Percentiles rank a stretch among this genome's conserved stretches.
phyloP scores from a whole-genome alignment of 2,888 invertebrate species.

The Papilio elwesi region DNA sequence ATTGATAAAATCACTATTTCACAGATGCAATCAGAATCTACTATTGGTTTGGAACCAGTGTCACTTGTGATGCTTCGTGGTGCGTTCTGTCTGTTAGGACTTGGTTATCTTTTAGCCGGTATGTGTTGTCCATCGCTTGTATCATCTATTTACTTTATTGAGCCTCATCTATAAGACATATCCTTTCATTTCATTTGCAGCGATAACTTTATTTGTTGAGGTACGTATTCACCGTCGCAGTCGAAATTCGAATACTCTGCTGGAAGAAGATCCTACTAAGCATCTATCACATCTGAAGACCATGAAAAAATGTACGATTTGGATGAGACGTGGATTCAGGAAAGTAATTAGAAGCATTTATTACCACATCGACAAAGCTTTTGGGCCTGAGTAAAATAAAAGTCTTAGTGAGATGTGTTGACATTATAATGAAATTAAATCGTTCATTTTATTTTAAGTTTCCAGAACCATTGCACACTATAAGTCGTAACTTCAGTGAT shows the following conservation, averaged over 20 bases:
- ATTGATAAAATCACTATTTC: slow-evolving; percentile 40
- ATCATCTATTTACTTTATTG: background rate
- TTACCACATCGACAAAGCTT: slow-evolving; percentile 60
- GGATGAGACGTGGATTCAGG: slow-evolving; percentile 48
- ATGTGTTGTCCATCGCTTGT: slow-evolving; percentile 29
- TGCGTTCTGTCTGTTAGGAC: slow-evolving; percentile 87
- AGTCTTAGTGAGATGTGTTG: no score
- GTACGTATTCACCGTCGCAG: slow-evolving; percentile 63
- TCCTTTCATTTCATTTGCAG: slow-evolving; percentile 17
- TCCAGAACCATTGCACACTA: no score
- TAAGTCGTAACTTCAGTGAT: no score
- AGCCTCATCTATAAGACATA: background rate
- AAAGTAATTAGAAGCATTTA: slow-evolving; percentile 49
- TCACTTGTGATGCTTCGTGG: slow-evolving; percentile 89
- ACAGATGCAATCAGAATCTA: slow-evolving; percentile 69
- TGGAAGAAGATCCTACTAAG: slow-evolving; percentile 36
- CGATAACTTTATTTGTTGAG: slow-evolving; percentile 57
- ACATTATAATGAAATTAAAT: no score
- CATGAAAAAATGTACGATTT: slow-evolving; percentile 47
- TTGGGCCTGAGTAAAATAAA: slow-evolving; percentile 53
- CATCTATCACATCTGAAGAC: slow-evolving; percentile 45
- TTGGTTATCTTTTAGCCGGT: slow-evolving; percentile 87
- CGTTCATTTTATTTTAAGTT: no score
- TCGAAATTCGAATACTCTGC: slow-evolving; percentile 40
- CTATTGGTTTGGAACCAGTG: slow-evolving; percentile 85